A percentile compares a stretch with the other conserved stretches of the same genome.
phyloP scores from a whole-genome alignment of 2,888 invertebrate genomes.

The Micoletzkya japonica region DNA sequence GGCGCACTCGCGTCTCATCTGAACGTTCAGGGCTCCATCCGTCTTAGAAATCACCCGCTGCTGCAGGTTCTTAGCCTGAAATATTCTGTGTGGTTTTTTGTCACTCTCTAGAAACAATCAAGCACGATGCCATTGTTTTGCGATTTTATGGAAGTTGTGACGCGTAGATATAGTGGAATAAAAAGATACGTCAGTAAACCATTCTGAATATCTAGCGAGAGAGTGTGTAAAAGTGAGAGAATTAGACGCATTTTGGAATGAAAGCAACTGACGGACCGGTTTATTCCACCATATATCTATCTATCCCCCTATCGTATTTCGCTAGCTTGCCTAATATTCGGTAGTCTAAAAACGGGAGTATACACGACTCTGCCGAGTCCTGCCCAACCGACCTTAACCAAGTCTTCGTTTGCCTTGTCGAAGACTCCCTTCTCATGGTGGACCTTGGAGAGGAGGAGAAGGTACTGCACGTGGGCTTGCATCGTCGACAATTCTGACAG shows the following conservation, averaged over 20 bases:
- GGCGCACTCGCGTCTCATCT: conserved; percentile 68
- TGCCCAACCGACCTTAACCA: conserved; percentile 75
- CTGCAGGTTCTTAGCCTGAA: conserved; percentile 48
- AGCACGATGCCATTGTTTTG: too few species aligned
- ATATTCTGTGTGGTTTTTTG: background rate
- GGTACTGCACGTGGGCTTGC: conserved; percentile 73
- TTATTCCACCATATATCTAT: too few species aligned
- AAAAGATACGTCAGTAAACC: too few species aligned
- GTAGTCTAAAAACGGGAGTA: too few species aligned
- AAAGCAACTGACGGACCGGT: too few species aligned
- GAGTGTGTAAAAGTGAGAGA: too few species aligned
- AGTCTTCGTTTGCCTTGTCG: conserved; percentile 72
- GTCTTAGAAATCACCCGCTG: conserved; percentile 35
- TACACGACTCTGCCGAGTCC: conserved; percentile 46
- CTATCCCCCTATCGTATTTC: too few species aligned
- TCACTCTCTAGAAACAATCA: background rate
- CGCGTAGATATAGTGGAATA: too few species aligned
- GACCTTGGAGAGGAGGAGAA: conserved; percentile 75
- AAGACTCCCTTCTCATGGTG: conserved; percentile 68
- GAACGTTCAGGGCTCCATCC: conserved; percentile 56
- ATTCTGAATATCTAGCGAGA: too few species aligned
- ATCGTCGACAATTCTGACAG: conserved; percentile 29
- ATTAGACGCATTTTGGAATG: too few species aligned
- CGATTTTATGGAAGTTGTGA: too few species aligned
- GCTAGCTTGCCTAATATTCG: too few species aligned